Conservation (phyloP, 2,797 vertebrate species). For the Euphonia xanthogaster region DNA sequence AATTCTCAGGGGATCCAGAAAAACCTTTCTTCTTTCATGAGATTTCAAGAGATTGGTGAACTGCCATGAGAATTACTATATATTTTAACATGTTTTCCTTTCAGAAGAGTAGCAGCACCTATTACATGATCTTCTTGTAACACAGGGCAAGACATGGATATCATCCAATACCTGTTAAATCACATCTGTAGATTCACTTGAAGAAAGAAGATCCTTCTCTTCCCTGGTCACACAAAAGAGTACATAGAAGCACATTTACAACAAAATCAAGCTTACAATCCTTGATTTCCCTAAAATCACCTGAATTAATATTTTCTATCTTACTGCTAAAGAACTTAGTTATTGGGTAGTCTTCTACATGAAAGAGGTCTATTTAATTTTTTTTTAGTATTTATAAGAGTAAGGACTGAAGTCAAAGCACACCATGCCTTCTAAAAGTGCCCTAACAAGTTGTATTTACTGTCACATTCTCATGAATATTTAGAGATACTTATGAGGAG, state of each 20-base stretch:
- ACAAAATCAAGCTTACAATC: background rate
- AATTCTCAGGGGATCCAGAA: background rate
- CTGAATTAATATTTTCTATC: background rate
- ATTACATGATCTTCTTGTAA: accelerated
- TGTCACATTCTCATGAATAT: background rate
- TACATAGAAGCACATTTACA: background rate
- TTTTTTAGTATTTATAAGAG: background rate
- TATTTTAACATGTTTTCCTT: background rate
- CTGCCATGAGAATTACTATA: background rate
- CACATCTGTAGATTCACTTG: background rate
- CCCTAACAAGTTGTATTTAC: background rate
- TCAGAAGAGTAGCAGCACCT: background rate
- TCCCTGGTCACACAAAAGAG: background rate
- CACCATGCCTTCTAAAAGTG: background rate
- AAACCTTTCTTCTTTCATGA: background rate
- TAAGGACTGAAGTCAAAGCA: background rate
- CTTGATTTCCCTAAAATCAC: background rate
- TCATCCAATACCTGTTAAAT: background rate
- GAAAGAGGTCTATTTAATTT: background rate
- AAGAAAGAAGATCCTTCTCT: background rate
- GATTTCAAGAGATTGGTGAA: background rate
- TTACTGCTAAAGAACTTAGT: background rate
- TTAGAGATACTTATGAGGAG: background rate
- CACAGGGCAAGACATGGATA: background rate
- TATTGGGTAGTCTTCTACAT: background rate